Conservation (phyloP, 2,888 invertebrate species). For the Leptinotarsa tumamoca region DNA sequence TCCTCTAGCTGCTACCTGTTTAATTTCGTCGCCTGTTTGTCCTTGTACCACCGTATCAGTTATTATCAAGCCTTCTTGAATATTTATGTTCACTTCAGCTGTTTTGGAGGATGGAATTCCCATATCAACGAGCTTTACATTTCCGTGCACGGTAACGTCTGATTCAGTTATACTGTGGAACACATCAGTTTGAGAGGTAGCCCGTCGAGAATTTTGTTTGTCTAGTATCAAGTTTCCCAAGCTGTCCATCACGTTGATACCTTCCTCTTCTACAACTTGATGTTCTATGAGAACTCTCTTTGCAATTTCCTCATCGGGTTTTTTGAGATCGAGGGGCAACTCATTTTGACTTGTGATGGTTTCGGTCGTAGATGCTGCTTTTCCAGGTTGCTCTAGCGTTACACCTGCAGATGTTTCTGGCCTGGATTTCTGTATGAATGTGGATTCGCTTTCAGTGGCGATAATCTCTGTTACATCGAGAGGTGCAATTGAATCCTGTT, state of each 20-base stretch:
- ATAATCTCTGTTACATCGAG: constrained; percentile 51
- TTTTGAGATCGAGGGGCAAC: constrained; percentile 48
- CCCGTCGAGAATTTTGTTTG: constrained; percentile 54
- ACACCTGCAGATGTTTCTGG: constrained; percentile 56
- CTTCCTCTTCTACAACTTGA: constrained; percentile 41
- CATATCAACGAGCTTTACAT: constrained; percentile 46
- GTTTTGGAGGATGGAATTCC: constrained; percentile 55
- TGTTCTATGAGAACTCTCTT: constrained; percentile 40
- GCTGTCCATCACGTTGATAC: constrained; percentile 47
- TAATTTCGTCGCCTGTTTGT: constrained; percentile 63
- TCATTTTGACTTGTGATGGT: constrained; percentile 63
- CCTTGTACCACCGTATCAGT: constrained; percentile 63
- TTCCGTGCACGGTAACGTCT: constrained; percentile 55
- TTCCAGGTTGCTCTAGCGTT: constrained; percentile 57
- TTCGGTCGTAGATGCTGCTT: constrained; percentile 59
- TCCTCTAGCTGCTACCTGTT: constrained; percentile 65
- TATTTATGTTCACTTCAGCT: constrained; percentile 57
- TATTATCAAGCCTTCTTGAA: constrained; percentile 63
- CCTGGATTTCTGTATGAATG: constrained; percentile 31
- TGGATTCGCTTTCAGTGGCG: constrained; percentile 50
- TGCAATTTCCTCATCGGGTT: constrained; percentile 40
- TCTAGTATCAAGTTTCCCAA: constrained; percentile 55
- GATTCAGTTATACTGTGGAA: constrained; percentile 64
- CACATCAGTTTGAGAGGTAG: constrained; percentile 62
- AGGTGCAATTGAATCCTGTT: constrained; percentile 47